Base-by-base conservation (phyloP, 2,113 vertebrate species). In the Cacatua alba region DNA sequence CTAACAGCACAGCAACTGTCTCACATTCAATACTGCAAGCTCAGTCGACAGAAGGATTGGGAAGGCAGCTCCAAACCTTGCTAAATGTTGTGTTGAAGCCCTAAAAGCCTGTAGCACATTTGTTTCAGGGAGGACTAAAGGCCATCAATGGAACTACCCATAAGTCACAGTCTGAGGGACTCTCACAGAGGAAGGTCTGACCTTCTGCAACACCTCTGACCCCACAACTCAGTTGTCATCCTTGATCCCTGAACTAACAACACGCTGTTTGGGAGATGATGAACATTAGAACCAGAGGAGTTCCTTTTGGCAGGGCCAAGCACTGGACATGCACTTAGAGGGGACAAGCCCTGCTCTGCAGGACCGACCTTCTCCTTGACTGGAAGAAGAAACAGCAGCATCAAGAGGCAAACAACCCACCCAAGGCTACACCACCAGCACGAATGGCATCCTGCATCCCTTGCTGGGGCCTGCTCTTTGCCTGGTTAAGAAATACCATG, bases 301-400 rank as follows among this genome's bases (percentile, higher is more conserved):
- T 25, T 23, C 21, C 1, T 63, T 18, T 25, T 16, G 76, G 41
- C 3, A 3, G 57, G 49, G 37, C 25, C 62, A 44, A 41, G 26
- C 3, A 55, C 29, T 77, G 80, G 44, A 48, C 43, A 59, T 0
- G 0, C 26, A 49, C 3, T 11, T 8, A 18, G 0, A 2, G 14
- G 43, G 26, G 11, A 51, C 33, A 35, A 57, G 39, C 35, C 63
- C 35, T 65, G 82, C 14, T 53, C 63, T 21, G 41, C 51, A 82
- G 37, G 18, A 51, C 48, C 18, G 52, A 79, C 62, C 57, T 51
- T 28, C 51, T 59, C 52, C 57, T 15, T 0, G 10, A 28, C 20
- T 16, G 31, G 29, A 46, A 60, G 37, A 55, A 76, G n/a, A 64
- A 93, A 62, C 2, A 41, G 87, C 89, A 82, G 59, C 46, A 53